Evolutionary conservation across 2,888 invertebrate species (phyloP).

Genomic region (Pherbina coryleti): DNA sequence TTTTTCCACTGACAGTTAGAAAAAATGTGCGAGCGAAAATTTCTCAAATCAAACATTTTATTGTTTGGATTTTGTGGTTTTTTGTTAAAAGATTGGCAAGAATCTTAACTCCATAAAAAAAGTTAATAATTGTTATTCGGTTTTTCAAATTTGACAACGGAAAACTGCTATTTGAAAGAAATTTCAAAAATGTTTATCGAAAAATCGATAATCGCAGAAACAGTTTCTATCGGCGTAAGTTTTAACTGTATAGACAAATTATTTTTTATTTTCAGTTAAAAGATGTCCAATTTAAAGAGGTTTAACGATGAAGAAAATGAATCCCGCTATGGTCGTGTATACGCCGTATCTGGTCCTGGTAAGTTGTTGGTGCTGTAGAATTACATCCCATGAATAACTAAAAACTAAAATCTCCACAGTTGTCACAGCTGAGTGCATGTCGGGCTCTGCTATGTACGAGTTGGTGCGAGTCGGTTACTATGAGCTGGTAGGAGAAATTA

Average conservation of each 20-base stretch:
- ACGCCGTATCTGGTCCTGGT: constrained; percentile 99
- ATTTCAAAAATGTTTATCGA: not conserved
- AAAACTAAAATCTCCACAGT: constrained; percentile 72
- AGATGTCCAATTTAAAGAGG: constrained; percentile 79
- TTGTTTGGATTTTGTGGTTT: not conserved
- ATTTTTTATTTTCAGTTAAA: constrained; percentile 36
- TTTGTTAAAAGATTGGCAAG: not conserved
- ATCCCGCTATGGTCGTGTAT: constrained; percentile 92
- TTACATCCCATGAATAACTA: not conserved
- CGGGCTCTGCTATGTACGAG: constrained; percentile 99
- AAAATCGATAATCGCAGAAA: not conserved
- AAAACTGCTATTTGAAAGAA: not conserved
- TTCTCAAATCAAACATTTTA: not conserved
- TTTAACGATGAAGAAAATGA: constrained; percentile 89
- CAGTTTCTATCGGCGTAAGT: not conserved
- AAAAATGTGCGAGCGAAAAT: constrained; percentile 24
- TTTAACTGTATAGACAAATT: not conserved
- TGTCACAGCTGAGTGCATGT: constrained; percentile 98
- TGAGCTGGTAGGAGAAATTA: constrained; percentile 98
- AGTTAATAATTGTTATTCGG: not conserved
- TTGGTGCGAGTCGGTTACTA: constrained; percentile 96
- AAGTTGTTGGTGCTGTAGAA: constrained; percentile 44
- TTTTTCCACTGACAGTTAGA: constrained; percentile 19
- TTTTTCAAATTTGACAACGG: not conserved
- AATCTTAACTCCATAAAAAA: not conserved